Evolutionary conservation across 2,797 vertebrate species (phyloP), one percentile per base, ranked within the genome.

Genomic region (Alosa sapidissima): DNA sequence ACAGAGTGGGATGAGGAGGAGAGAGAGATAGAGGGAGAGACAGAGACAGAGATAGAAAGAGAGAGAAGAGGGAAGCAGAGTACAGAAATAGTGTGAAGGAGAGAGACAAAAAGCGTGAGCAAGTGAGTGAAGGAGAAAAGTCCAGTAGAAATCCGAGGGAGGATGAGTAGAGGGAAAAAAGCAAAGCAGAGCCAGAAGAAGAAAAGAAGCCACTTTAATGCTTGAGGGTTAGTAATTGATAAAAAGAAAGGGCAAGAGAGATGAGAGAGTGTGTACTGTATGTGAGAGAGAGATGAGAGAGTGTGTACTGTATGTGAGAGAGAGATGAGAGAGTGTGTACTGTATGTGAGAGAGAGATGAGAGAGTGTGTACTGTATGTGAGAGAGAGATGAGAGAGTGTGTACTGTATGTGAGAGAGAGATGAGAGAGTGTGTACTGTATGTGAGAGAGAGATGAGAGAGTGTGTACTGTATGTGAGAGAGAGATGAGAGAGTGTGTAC

Each of bases 41-140:
- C 55, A 88, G 49, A 36, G 52, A 55, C 1, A 21, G 10, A 51
- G 47, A 54, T 0, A 86, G 89, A 65, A 54, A 82, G 87, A 90
- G 89, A 87, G 49, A 81, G 28, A 36, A 48, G 45, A 9, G 41
- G 21, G 54, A 6, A 19, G 2, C 5, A 7, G 19, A 14, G 47
- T 3, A 65, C n/a, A 65, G 24, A 11, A 33, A 65, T 13, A 54
- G 55, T 36, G 60, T 19, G 14, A 16, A 8, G 28, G 24, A 58
- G 52, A 52, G n/a, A 68, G 49, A 28, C 24, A 7, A 45, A 36
- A 28, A 16, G 54, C 10, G 8, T 52, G 51, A 52, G 82, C n/a
- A 10, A 24, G 19, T 45, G 84, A 55, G 82, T 87, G 49, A 84
- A n/a, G 41, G 41, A 14, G 78, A 82, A 13, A 28, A 78, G 68